Evolutionary conservation across 2,113 vertebrate species (phyloP), one percentile per base, ranked within the genome.

Genomic region (Tenrec ecaudatus): DNA sequence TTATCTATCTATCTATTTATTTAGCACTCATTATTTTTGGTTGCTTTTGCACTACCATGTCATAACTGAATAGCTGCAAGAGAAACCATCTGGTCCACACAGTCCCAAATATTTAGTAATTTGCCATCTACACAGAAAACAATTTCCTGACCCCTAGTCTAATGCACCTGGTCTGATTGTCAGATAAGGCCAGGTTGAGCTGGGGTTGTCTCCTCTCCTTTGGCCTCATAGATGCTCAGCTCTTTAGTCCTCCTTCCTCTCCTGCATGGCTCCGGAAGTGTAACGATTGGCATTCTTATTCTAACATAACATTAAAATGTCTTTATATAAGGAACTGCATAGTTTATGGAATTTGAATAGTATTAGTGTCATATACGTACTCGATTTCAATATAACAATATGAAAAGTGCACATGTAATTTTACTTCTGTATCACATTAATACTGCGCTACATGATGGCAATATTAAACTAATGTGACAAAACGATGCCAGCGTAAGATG

Each of bases 401-500:
- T 95, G 95, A 98, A 97, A 91, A 96, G 95, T 97, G 88, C 94
- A 91, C 87, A 0, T 96, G 93, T 97, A 97, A 98, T 98, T 98
- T 98, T 96, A 96, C 93, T 96, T 97, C 95, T 97, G 96, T 92
- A 96, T 97, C 95, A 90, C 96, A 96, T 97, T 96, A 97, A 96
- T 97, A 95, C 94, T 95, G 92, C 97, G 94, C 95, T 96, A 95
- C 96, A 86, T 76, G 94, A 96, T 96, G 93, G 94, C 93, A 96
- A 96, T 95, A 96, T 98, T 97, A 97, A 97, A 96, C 94, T 95
- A 96, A 97, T 96, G 94, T 97, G 97, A 97, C 97, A 97, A 97
- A 95, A 95, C 88, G 92, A 97, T 97, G 91, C 86, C 95, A 95
- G 96, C 71, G 58, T 96, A 95, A 98, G 96, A 96, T 96, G 94